phyloP scores from a whole-genome alignment of 2,113 vertebrate genomes.

The Kryptolebias marmoratus region DNA sequence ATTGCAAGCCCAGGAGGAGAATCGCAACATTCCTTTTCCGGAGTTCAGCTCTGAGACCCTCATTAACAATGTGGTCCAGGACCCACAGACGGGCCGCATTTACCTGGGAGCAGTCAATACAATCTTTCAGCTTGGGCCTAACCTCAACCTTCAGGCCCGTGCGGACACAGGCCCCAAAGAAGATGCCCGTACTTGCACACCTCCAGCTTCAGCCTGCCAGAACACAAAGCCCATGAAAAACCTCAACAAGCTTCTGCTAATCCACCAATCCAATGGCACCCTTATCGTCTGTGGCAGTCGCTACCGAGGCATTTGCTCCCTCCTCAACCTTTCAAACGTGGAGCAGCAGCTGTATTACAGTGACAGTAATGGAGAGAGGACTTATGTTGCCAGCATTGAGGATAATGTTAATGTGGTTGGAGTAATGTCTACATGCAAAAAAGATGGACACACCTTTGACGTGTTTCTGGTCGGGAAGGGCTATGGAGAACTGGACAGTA shows the following conservation, averaged over 20 bases:
- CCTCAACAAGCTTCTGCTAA: slow-evolving; percentile 90
- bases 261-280: slow-evolving; percentile 77
- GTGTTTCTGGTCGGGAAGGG: slow-evolving; percentile 93
- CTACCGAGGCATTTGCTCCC: slow-evolving; percentile 92
- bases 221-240: slow-evolving; percentile 84
- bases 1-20: slow-evolving; percentile 45
- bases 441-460: slow-evolving; percentile 21
- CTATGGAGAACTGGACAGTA: slow-evolving; percentile 88
- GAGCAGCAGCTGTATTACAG: slow-evolving; percentile 84
- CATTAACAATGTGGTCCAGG: slow-evolving; percentile 90
- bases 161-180: slow-evolving; percentile 80
- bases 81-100: slow-evolving; percentile 84
- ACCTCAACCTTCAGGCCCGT: slow-evolving; percentile 71
- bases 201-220: slow-evolving; percentile 86
- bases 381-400: slow-evolving; percentile 92
- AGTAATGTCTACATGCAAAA: slow-evolving; percentile 80
- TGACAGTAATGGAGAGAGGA: slow-evolving; percentile 89
- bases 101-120: slow-evolving; percentile 90
- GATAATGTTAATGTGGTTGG: slow-evolving; percentile 89
- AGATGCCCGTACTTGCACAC: slow-evolving; percentile 89
- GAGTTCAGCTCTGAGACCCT: slow-evolving; percentile 75
- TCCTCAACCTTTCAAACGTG: slow-evolving; percentile 87
- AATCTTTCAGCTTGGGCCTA: slow-evolving; percentile 85
- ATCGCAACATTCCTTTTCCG: slow-evolving; percentile 6
- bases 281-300: slow-evolving; percentile 92